Evolutionary conservation across 1,140 invertebrate genomes (phyloP).

Genomic region (Brachionus asplanchnoidis): DNA sequence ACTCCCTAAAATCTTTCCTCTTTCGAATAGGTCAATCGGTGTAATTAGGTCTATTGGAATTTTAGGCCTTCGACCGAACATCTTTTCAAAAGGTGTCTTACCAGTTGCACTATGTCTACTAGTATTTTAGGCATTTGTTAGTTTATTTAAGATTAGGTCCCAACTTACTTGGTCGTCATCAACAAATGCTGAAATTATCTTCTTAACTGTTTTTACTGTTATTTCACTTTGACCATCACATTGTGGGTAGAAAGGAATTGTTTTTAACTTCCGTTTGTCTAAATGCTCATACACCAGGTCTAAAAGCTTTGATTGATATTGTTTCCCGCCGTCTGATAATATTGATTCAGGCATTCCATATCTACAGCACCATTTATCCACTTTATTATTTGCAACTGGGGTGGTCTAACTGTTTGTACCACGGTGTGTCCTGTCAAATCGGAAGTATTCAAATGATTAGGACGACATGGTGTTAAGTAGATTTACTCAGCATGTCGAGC

Average conservation of each 20-base stretch:
- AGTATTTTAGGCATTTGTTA: neutral
- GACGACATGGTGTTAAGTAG: neutral
- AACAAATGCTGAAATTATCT: neutral
- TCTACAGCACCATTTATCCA: too few species aligned
- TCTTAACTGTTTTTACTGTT: neutral
- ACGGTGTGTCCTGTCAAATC: too few species aligned
- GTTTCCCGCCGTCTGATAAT: too few species aligned
- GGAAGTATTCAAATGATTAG: neutral
- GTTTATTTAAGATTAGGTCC: neutral
- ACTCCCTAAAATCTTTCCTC: neutral
- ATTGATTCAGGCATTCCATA: too few species aligned
- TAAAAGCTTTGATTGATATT: too few species aligned
- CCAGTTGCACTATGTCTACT: too few species aligned
- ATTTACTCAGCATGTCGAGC: neutral
- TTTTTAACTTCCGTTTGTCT: neutral
- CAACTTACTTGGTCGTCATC: neutral
- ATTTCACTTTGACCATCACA: neutral
- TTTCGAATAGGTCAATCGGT: neutral
- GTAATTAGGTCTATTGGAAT: too few species aligned
- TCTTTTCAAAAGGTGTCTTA: too few species aligned
- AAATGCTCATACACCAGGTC: neutral
- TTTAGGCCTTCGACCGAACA: too few species aligned
- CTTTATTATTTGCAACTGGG: too few species aligned
- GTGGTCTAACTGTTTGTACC: too few species aligned
- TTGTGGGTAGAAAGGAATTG: neutral